Conservation (phyloP, 2,888 invertebrate species). For the Cephus pygmeus region DNA sequence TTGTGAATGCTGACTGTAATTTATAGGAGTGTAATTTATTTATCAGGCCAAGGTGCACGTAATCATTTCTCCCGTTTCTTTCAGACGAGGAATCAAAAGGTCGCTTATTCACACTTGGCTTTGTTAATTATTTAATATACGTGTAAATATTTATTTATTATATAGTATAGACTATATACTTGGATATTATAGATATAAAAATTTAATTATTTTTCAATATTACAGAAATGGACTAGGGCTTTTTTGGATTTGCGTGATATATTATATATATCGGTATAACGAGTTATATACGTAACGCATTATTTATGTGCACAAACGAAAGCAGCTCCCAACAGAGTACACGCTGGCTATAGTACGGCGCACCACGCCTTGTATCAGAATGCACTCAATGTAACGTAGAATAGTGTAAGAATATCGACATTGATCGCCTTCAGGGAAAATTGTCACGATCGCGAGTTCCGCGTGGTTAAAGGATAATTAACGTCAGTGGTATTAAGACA, state of each 20-base stretch:
- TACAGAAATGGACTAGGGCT: background rate
- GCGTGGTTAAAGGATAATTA: background rate
- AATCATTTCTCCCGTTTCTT: background rate
- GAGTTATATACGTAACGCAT: background rate
- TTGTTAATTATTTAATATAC: background rate
- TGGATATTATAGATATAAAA: background rate
- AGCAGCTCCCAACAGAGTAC: constrained; percentile 31
- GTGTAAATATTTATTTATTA: background rate
- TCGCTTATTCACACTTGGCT: background rate
- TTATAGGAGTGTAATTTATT: background rate
- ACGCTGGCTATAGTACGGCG: constrained; percentile 3
- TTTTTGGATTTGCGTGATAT: background rate
- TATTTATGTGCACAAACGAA: constrained; percentile 33
- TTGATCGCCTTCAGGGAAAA: background rate
- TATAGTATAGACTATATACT: background rate
- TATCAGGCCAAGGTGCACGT: background rate
- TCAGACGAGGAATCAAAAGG: background rate
- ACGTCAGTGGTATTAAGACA: background rate
- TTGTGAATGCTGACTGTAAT: background rate
- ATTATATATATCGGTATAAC: background rate
- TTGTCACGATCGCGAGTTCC: background rate
- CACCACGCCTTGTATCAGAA: constrained; percentile 51
- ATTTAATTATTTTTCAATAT: background rate
- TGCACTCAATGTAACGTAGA: constrained; percentile 36
- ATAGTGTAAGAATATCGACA: background rate